These are phyloP conservation scores for Cladopsammia gracilis DNA, from an alignment of 64 coral and sea anemone genomes.

Conservation along the genomic window DNA sequence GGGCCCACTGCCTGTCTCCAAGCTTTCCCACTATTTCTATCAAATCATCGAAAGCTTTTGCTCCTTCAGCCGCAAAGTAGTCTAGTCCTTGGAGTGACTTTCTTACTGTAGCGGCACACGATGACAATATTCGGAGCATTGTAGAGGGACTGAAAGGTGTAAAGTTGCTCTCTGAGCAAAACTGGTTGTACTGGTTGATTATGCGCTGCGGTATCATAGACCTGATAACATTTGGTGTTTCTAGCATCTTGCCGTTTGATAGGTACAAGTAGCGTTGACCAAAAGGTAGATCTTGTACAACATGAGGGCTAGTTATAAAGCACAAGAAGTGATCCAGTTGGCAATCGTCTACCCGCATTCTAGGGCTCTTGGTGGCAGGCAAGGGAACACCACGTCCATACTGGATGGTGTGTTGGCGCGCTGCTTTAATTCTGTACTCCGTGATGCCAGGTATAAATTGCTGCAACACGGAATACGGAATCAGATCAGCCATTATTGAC, in stretches of 20 bases:
- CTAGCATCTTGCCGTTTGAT: slow-evolving; percentile 11
- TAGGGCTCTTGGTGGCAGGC: slow-evolving; percentile 12
- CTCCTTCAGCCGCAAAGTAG: too few species aligned
- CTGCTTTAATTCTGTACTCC: slow-evolving; percentile 36
- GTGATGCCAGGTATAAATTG: slow-evolving; percentile 32
- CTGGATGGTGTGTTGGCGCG: neutral
- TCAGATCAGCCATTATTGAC: slow-evolving; percentile 28
- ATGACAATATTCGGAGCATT: slow-evolving; percentile 36
- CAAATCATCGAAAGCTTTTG: too few species aligned
- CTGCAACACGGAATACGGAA: neutral
- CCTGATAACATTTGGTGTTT: slow-evolving; percentile 24
- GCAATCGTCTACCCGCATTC: neutral
- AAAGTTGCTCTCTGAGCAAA: slow-evolving; percentile 6
- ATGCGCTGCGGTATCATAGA: slow-evolving; percentile 14
- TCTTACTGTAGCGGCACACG: slow-evolving; percentile 3
- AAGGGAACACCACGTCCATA: slow-evolving; percentile 28
- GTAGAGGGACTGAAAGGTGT: slow-evolving; percentile 15
- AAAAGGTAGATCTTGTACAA: slow-evolving; percentile 30
- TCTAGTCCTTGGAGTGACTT: too few species aligned
- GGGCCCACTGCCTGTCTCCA: too few species aligned
- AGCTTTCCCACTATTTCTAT: too few species aligned
- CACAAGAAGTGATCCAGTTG: slow-evolving; percentile 29
- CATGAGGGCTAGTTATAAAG: slow-evolving; percentile 3
- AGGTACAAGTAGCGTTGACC: slow-evolving; percentile 10
- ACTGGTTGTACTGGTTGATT: neutral